These are phyloP conservation scores for Euzophera pinguis DNA, from an alignment of 2,888 invertebrate genomes.

Conservation along the genomic window DNA sequence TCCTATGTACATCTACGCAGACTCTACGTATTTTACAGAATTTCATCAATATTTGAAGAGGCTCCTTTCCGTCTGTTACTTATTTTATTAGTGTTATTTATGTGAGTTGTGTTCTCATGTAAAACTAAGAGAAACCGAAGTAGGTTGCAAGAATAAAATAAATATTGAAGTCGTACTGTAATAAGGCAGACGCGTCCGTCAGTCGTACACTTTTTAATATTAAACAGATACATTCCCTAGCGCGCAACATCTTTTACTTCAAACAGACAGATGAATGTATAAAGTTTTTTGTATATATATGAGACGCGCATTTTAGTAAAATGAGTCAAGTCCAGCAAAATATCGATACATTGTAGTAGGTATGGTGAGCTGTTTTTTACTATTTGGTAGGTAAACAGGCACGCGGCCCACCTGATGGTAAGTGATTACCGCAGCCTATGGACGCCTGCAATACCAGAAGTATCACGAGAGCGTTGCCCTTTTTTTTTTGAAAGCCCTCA, in stretches of 20 bases:
- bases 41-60: neutral
- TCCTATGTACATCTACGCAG: neutral
- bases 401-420: too few relatives aligned
- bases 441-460: too few relatives aligned
- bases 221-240: neutral
- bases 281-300: too few relatives aligned
- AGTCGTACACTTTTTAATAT: constrained; percentile 3
- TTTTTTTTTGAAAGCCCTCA: too few relatives aligned
- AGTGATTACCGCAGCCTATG: too few relatives aligned
- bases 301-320: too few relatives aligned
- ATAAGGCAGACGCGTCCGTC: neutral
- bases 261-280: too few relatives aligned
- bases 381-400: too few relatives aligned
- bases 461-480: too few relatives aligned
- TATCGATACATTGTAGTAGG: too few relatives aligned
- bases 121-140: neutral
- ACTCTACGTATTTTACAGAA: neutral
- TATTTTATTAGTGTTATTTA: constrained; percentile 1
- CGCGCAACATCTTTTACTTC: neutral
- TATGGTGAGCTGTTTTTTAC: too few relatives aligned
- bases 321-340: too few relatives aligned
- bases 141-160: constrained; percentile 2
- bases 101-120: neutral
- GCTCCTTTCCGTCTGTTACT: neutral
- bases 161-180: constrained; percentile 4